Evolutionary conservation across 2,888 invertebrate species (phyloP).

Genomic region (Ornithoptera alexandrae): DNA sequence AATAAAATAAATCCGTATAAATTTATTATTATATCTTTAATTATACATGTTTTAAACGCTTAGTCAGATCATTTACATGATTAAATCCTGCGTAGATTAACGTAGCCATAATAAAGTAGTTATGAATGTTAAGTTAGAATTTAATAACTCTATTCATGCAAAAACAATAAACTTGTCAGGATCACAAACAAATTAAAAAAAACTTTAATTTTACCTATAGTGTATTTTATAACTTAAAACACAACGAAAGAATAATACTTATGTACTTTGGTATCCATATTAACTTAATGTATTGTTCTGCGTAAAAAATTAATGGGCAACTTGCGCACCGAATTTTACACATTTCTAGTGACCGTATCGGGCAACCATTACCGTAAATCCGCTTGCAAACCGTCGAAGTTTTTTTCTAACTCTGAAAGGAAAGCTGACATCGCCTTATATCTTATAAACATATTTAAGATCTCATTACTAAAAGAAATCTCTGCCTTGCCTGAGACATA

Average conservation of each 20-base stretch:
- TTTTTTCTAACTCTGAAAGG: constrained; percentile 71
- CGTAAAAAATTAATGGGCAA: constrained; percentile 20
- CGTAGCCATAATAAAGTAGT: too few relatives aligned
- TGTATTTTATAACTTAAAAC: background rate
- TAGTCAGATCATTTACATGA: too few relatives aligned
- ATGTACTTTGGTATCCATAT: background rate
- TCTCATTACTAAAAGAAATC: constrained; percentile 72
- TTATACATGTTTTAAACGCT: too few relatives aligned
- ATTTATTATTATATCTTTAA: too few relatives aligned
- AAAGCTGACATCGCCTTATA: constrained; percentile 70
- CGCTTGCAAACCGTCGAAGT: constrained; percentile 33
- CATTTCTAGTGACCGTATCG: constrained; percentile 45
- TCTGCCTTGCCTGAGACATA: constrained; percentile 57
- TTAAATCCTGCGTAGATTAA: too few relatives aligned
- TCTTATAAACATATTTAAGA: constrained; percentile 40
- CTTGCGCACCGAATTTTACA: constrained; percentile 26
- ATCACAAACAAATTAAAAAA: too few relatives aligned
- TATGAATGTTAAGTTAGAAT: too few relatives aligned
- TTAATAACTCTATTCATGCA: too few relatives aligned
- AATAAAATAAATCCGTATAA: too few relatives aligned
- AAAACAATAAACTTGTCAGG: too few relatives aligned
- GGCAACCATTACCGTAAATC: constrained; percentile 34
- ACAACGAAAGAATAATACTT: background rate
- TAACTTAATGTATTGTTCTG: background rate
- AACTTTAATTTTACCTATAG: too few relatives aligned